A percentile compares a stretch with the other conserved stretches of the same genome.
These are phyloP conservation scores for Phymanthus crucifer DNA, from an alignment of 92 coral and sea anemone species.

Conservation along the genomic window DNA sequence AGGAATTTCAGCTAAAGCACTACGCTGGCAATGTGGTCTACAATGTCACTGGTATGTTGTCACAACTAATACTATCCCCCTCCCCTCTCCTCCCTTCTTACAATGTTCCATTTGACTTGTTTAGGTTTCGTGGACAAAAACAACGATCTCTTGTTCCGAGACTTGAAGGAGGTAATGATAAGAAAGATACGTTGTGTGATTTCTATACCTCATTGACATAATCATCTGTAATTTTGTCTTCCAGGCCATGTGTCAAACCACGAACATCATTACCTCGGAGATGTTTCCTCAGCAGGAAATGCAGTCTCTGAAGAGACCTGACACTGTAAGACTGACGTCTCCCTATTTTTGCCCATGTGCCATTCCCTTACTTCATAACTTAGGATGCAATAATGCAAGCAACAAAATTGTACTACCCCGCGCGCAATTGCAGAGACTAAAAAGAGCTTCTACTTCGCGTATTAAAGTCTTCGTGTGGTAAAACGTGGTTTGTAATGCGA, in stretches of 20 bases:
- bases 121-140: conserved; percentile 97
- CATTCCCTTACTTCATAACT: too few species aligned
- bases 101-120: not conserved
- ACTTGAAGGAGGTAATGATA: conserved; percentile 82
- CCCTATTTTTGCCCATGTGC: too few species aligned
- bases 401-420: too few species aligned
- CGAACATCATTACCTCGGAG: conserved; percentile 78
- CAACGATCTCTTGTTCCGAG: conserved; percentile 93
- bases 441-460: too few species aligned
- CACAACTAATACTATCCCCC: too few species aligned
- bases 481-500: too few species aligned
- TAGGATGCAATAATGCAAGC: too few species aligned
- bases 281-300: conserved; percentile 86
- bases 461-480: too few species aligned
- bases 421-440: too few species aligned
- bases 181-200: not conserved
- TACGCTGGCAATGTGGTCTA: conserved; percentile 98
- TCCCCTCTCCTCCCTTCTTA: too few species aligned
- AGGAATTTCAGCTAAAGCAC: conserved; percentile 96
- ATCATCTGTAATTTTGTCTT: not conserved
- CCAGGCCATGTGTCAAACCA: conserved; percentile 95
- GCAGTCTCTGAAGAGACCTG: conserved; percentile 80
- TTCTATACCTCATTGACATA: not conserved
- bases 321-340: conserved; percentile 63
- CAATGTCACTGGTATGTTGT: conserved; percentile 67